Percentiles rank a stretch among this genome's conserved stretches.
Conservation (phyloP, 2,888 invertebrate genomes). For the Himalopsyche japonica region DNA sequence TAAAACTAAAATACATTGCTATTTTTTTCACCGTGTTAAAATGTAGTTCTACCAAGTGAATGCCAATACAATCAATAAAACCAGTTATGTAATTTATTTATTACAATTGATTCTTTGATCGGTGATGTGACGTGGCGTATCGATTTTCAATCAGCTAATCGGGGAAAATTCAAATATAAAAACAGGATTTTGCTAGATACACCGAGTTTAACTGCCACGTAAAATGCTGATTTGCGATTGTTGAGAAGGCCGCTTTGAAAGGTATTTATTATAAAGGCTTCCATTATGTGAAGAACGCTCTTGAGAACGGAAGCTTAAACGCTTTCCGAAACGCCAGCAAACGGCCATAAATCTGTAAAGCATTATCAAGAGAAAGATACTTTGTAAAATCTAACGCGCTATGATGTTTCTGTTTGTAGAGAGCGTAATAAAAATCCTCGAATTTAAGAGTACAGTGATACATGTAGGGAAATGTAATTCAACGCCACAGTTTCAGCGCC, state of each 20-base stretch:
- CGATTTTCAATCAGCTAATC: neutral
- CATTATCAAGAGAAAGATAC: neutral
- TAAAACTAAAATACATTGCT: too few species aligned
- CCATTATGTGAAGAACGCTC: neutral
- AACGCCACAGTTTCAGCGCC: too few species aligned
- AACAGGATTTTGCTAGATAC: neutral
- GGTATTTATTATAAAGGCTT: neutral
- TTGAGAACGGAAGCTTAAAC: slow-evolving; percentile 20
- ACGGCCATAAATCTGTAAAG: slow-evolving; percentile 12
- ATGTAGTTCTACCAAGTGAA: too few species aligned
- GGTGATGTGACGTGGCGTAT: neutral
- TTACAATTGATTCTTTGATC: too few species aligned
- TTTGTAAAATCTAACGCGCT: neutral
- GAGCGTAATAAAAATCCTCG: neutral
- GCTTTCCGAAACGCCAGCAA: slow-evolving; percentile 21
- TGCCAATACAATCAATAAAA: too few species aligned
- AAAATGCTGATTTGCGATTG: neutral
- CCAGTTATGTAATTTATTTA: too few species aligned
- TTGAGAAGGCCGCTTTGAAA: neutral
- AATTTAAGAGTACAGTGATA: neutral
- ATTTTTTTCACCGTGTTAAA: too few species aligned
- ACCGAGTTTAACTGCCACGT: neutral
- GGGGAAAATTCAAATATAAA: neutral
- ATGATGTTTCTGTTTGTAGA: neutral
- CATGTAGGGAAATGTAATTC: too few species aligned